Evolutionary conservation across 2,888 invertebrate genomes (phyloP), one percentile per base, ranked within the genome.

Genomic region (Gonocerus acuteangulatus): DNA sequence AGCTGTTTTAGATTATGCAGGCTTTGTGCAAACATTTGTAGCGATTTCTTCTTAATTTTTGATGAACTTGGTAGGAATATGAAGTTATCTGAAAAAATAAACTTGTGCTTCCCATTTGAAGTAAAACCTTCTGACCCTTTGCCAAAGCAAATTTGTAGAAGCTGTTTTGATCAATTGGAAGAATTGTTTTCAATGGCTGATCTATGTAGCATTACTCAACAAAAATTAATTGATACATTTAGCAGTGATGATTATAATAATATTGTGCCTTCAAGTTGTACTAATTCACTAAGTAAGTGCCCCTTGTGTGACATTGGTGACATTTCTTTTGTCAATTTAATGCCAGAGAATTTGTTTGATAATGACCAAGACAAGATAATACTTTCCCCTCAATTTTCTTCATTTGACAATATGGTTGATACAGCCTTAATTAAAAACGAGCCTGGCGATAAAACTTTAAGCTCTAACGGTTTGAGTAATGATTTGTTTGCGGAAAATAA

Each of bases 101-200:
- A 65, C 56, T 59, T 62, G 2, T 67, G 65, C 27, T 64, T 68
- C 9, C 65, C 68, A 34, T 47, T 68, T 16, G 44, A 63, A 62
- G 61, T 66, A 23, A 34, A 63, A 32, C 63, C 62, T 39, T 62
- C 66, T 18, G 68, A 67, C 52, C 54, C 49, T 22, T 51, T 68
- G 19, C 68, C 68, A 16, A 68, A 68, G 51, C 68, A 68, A 44
- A 45, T 66, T 9, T 66, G 66, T 34, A 44, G 61, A 42, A 4
- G 44, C 13, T 66, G 66, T 61, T 59, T 56, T 48, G 58, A 62
- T 32, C 57, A 63, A 19, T 54, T 66, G 16, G 39, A 47, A 19
- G 48, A 56, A 19, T 49, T 60, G 22, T 49, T 58, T 54, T 61
- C 63, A 47, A 57, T 66, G 60, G 59, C 64, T 44, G 65, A 66